Evolutionary conservation across 2,113 vertebrate genomes (phyloP).

Genomic region (Sinocyclocheilus anshuiensis): DNA sequence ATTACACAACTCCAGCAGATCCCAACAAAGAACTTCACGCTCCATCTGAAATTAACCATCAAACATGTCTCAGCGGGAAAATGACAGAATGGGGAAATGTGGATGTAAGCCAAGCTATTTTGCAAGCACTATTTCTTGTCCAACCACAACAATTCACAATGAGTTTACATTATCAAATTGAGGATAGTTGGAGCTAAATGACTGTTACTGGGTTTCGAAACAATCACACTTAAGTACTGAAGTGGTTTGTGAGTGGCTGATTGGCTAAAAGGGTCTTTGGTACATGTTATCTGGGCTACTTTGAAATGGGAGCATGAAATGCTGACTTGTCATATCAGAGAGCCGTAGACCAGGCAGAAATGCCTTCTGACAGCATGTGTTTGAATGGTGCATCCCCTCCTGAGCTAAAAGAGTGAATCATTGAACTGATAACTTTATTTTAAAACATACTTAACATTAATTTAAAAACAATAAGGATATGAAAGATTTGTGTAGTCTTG

Average conservation of each 20-base stretch:
- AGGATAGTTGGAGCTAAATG: neutral
- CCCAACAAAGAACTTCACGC: neutral
- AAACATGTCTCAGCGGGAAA: neutral
- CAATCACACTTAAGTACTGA: neutral
- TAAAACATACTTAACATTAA: neutral
- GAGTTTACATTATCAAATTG: neutral
- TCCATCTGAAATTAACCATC: neutral
- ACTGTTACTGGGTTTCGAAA: slow-evolving; percentile 3
- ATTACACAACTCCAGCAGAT: slow-evolving; percentile 7
- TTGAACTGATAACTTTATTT: neutral
- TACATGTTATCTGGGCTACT: slow-evolving; percentile 16
- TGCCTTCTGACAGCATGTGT: neutral
- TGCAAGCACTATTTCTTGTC: neutral
- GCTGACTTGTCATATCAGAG: slow-evolving; percentile 25
- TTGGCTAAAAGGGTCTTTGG: slow-evolving; percentile 8
- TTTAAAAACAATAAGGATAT: neutral
- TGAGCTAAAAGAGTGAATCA: neutral
- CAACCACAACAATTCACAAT: slow-evolving; percentile 12
- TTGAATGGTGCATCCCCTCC: neutral
- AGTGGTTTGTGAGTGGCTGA: slow-evolving; percentile 9
- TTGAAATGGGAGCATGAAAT: slow-evolving; percentile 14
- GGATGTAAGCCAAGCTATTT: no score
- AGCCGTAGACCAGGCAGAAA: neutral
- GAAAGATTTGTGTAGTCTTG: neutral
- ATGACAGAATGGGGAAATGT: neutral